phyloP scores from a whole-genome alignment of 2,797 vertebrate species.

The Potorous gilbertii region DNA sequence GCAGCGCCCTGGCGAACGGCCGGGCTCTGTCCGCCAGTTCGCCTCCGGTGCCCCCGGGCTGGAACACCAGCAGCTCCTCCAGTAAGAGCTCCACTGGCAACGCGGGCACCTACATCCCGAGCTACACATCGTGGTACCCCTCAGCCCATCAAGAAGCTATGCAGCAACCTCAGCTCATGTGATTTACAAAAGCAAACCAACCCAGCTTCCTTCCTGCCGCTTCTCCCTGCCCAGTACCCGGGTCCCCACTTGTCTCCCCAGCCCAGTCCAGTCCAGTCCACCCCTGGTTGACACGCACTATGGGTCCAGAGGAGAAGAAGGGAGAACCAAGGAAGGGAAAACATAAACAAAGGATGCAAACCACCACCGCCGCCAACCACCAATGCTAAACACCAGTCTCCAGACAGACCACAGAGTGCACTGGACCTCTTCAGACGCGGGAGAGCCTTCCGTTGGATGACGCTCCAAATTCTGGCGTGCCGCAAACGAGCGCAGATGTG shows the following conservation, averaged over 20 bases:
- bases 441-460: constrained; percentile 63
- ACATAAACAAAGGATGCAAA: background rate
- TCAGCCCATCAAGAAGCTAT: constrained; percentile 98
- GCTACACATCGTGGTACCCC: constrained; percentile 99
- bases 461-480: constrained; percentile 68
- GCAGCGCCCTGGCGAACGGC: constrained; percentile 91
- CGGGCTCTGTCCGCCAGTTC: constrained; percentile 93
- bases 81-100: constrained; percentile 93
- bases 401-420: constrained; percentile 61
- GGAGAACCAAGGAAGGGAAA: constrained; percentile 42
- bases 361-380: background rate
- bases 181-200: constrained; percentile 81
- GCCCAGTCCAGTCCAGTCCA: constrained; percentile 14
- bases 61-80: constrained; percentile 93
- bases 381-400: constrained; percentile 56
- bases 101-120: constrained; percentile 95
- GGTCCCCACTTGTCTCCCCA: constrained; percentile 69
- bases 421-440: constrained; percentile 76
- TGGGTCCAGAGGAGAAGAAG: constrained; percentile 70
- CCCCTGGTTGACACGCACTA: constrained; percentile 8
- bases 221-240: constrained; percentile 70
- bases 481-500: constrained; percentile 82
- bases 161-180: constrained; percentile 99
- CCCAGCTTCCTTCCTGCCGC: constrained; percentile 57
- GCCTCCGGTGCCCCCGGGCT: constrained; percentile 94